Evolutionary conservation across 1,140 invertebrate genomes (phyloP).

Genomic region (Leptinotarsa texana): DNA sequence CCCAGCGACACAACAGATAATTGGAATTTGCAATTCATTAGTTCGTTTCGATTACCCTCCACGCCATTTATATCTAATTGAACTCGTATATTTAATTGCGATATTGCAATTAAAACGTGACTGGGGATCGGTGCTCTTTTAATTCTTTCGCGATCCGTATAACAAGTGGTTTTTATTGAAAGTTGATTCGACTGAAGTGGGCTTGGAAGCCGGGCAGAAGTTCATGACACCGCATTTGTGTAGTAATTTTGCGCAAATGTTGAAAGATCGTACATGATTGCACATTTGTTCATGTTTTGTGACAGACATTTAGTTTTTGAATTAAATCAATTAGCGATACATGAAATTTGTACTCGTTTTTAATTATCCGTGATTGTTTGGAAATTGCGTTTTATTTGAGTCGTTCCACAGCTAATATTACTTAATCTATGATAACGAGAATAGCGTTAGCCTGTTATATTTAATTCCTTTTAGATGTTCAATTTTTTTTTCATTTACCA

Average conservation of each 20-base stretch:
- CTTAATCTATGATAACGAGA: too few species aligned
- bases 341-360: not conserved
- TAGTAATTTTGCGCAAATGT: not conserved
- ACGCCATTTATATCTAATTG: not conserved
- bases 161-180: constrained; percentile 5
- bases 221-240: not conserved
- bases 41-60: not conserved
- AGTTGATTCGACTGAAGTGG: not conserved
- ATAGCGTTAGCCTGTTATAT: too few species aligned
- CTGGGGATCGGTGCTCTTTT: not conserved
- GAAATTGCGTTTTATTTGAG: too few species aligned
- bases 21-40: not conserved
- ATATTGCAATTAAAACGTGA: not conserved
- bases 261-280: not conserved
- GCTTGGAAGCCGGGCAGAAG: too few species aligned
- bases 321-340: not conserved
- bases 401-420: too few species aligned
- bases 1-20: not conserved
- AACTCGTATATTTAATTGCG: constrained; percentile 1
- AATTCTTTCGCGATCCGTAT: not conserved
- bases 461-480: too few species aligned
- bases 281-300: too few species aligned
- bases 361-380: not conserved
- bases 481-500: too few species aligned
- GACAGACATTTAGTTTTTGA: too few species aligned